Percentiles rank a stretch among this genome's conserved stretches.
Evolutionary conservation across 2,113 vertebrate species (phyloP).

Genomic region (Cervus canadensis): DNA sequence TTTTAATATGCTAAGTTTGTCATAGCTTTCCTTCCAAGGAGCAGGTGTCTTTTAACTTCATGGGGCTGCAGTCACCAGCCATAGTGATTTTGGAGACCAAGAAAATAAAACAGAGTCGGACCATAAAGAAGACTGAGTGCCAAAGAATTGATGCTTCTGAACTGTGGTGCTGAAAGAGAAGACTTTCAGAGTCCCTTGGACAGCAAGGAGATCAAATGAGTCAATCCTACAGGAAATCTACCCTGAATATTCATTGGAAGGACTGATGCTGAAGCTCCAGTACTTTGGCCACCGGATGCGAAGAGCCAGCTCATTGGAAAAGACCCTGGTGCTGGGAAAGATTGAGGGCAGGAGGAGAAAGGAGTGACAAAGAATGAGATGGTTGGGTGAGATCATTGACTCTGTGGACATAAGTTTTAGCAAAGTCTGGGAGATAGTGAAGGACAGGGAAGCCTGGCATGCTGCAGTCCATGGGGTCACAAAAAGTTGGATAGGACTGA

Average conservation of each 20-base stretch:
- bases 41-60: background rate
- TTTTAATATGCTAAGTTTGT: background rate
- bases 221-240: background rate
- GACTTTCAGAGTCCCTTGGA: background rate
- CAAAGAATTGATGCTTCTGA: fast-evolving
- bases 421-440: background rate
- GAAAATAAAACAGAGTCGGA: background rate
- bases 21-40: background rate
- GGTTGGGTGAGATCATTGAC: background rate
- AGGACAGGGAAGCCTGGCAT: background rate
- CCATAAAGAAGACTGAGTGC: background rate
- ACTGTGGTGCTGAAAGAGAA: background rate
- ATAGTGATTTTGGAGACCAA: background rate
- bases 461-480: background rate
- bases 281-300: background rate
- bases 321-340: background rate
- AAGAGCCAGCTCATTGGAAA: background rate
- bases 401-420: background rate
- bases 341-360: background rate
- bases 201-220: background rate
- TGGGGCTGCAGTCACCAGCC: background rate
- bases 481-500: background rate
- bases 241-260: background rate
- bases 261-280: background rate
- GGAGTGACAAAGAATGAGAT: background rate